These are phyloP conservation scores for Phyllostomus hastatus DNA, from an alignment of 2,113 vertebrate genomes.

Conservation along the genomic window DNA sequence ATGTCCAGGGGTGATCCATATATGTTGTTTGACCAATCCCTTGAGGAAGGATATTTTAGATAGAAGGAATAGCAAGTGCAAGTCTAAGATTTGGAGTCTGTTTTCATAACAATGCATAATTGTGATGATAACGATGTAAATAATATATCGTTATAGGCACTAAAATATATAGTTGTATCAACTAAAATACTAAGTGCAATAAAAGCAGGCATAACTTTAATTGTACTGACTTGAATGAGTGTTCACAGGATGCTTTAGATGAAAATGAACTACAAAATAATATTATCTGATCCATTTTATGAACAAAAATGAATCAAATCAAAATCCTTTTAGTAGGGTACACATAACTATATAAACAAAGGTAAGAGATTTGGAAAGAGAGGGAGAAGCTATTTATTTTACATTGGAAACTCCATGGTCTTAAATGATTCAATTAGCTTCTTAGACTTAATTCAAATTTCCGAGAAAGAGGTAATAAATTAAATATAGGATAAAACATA, in stretches of 20 bases:
- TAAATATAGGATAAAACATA: background rate
- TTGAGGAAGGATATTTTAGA: background rate
- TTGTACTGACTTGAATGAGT: background rate
- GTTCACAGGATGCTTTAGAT: background rate
- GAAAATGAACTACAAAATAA: background rate
- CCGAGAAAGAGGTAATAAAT: background rate
- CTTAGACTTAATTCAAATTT: background rate
- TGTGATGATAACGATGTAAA: background rate
- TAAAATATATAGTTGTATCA: background rate
- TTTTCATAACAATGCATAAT: background rate
- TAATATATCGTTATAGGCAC: background rate
- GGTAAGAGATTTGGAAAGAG: background rate
- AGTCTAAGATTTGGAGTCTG: background rate
- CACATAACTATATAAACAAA: background rate
- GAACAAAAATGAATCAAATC: background rate
- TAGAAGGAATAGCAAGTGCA: background rate
- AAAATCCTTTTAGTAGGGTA: background rate
- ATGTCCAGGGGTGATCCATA: too few relatives aligned
- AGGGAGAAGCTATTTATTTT: background rate
- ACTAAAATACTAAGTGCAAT: background rate
- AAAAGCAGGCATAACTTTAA: background rate
- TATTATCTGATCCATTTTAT: background rate
- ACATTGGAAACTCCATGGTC: background rate
- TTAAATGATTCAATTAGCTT: background rate
- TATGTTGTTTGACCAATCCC: too few relatives aligned